Conservation (phyloP, 2,797 vertebrate species). For the Malurus splendens region DNA sequence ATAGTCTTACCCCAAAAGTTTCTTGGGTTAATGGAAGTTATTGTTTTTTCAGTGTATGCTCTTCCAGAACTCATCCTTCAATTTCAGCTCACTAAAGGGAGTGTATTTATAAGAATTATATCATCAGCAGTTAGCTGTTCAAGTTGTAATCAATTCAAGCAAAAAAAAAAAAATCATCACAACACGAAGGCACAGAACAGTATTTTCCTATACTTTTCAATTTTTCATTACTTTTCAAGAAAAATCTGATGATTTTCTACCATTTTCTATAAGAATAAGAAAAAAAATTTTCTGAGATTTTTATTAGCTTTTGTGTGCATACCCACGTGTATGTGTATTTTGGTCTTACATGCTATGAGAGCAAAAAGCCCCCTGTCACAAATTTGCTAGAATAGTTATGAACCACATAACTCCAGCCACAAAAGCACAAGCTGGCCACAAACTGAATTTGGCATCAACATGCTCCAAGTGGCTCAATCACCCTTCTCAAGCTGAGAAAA, state of each 20-base stretch:
- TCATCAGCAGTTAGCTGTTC: not conserved
- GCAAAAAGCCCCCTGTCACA: not conserved
- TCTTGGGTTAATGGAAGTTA: not conserved
- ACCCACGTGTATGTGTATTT: rapidly evolving
- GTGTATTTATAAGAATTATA: not conserved
- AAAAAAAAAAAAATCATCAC: too few species aligned
- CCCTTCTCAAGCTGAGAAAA: not conserved
- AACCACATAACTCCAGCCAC: not conserved
- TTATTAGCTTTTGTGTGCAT: not conserved
- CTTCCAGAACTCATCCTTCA: not conserved
- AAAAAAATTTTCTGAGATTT: not conserved
- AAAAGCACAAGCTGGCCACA: not conserved
- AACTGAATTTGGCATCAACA: not conserved
- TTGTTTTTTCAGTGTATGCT: not conserved
- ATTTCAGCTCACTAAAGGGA: not conserved
- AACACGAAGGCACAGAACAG: not conserved
- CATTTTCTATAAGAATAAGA: not conserved
- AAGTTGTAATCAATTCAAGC: not conserved
- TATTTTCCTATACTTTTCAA: not conserved
- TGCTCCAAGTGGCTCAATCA: not conserved
- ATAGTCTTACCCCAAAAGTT: not conserved
- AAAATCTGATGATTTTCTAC: not conserved
- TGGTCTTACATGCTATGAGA: not conserved
- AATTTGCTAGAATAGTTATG: not conserved
- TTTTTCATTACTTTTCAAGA: not conserved